phyloP scores from a whole-genome alignment of 2,888 invertebrate species.

The Ennomos fuscantarius region DNA sequence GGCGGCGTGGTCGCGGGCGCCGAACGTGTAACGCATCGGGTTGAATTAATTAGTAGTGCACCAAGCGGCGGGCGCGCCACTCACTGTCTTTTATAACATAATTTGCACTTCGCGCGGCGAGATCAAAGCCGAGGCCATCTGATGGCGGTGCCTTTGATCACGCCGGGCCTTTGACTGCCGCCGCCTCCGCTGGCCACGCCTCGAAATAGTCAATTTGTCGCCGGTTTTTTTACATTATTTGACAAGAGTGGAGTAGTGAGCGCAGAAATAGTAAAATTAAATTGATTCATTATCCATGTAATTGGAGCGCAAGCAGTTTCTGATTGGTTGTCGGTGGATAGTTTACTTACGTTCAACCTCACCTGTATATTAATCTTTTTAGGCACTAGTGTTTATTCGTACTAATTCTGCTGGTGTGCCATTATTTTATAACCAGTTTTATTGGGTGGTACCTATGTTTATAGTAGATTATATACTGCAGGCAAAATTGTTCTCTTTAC shows the following conservation, averaged over 20 bases:
- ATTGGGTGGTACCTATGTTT: no score
- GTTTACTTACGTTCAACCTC: no score
- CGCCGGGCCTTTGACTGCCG: constrained; percentile 77
- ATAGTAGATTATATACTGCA: no score
- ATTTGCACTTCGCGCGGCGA: constrained; percentile 85
- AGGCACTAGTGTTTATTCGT: no score
- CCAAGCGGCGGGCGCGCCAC: constrained; percentile 73
- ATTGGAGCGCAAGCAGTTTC: constrained; percentile 15
- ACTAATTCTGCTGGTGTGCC: no score
- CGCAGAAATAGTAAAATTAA: constrained; percentile 34
- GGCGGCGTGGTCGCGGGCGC: constrained; percentile 13
- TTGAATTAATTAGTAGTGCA: constrained; percentile 81
- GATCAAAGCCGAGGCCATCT: constrained; percentile 79
- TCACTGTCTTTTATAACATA: constrained; percentile 84
- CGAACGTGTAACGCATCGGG: constrained; percentile 50
- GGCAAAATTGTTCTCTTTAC: no score
- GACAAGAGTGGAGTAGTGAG: constrained; percentile 38
- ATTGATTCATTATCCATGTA: constrained; percentile 27
- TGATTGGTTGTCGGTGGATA: no score
- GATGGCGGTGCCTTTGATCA: constrained; percentile 84
- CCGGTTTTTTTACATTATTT: constrained; percentile 62
- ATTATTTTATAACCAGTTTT: no score
- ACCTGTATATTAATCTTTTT: no score
- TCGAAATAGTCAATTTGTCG: constrained; percentile 82
- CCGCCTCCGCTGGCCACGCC: constrained; percentile 79